Evolutionary conservation across 2,113 vertebrate species (phyloP).

Genomic region (Leptocoma aspasia): DNA sequence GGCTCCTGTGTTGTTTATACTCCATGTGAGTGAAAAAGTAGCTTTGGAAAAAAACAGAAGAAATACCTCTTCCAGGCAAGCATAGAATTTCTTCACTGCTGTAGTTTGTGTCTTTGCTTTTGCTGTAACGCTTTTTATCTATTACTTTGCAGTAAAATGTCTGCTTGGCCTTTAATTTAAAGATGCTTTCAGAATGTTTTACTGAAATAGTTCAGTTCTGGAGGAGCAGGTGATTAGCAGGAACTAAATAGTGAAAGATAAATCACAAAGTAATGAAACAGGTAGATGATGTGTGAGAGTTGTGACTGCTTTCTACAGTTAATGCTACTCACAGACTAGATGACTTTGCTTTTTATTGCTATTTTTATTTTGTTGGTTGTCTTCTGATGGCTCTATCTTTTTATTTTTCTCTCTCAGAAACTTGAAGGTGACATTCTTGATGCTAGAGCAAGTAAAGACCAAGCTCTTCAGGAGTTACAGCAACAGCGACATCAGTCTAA

Average conservation of each 20-base stretch:
- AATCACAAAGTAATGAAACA: not conserved
- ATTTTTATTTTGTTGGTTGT: not conserved
- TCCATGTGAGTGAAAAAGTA: not conserved
- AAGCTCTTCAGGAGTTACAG: constrained; percentile 79
- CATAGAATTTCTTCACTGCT: not conserved
- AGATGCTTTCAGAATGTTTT: not conserved
- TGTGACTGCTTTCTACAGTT: not conserved
- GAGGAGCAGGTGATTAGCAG: not conserved
- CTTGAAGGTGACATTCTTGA: constrained; percentile 82
- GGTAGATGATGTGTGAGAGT: not conserved
- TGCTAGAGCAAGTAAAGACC: constrained; percentile 78
- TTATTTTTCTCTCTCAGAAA: constrained; percentile 79
- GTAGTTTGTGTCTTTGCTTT: not conserved
- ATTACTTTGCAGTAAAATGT: not conserved
- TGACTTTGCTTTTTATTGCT: not conserved
- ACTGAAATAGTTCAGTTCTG: not conserved
- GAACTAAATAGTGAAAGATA: not conserved
- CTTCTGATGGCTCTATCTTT: not conserved
- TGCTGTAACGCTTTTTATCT: not conserved
- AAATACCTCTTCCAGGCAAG: not conserved
- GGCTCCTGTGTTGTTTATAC: not conserved
- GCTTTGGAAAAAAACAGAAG: not conserved
- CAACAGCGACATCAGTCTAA: constrained; percentile 77
- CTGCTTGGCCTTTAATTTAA: not conserved
- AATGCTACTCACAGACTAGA: not conserved